phyloP scores from a whole-genome alignment of 2,113 vertebrate genomes.

The Chrysochloris asiatica region DNA sequence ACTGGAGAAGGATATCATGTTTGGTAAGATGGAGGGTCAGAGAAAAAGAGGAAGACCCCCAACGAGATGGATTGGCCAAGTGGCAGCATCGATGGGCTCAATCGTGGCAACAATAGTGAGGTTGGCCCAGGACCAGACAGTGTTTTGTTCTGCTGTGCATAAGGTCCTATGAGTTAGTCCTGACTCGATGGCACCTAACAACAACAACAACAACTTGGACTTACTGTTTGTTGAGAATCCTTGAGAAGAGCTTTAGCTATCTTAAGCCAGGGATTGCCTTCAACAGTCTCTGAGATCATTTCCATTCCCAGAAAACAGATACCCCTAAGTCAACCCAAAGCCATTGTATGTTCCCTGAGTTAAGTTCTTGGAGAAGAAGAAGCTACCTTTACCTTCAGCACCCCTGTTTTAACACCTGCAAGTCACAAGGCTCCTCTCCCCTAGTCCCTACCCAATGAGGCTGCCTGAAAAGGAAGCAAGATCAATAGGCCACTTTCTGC shows the following conservation, averaged over 20 bases:
- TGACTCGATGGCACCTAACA: too few species aligned
- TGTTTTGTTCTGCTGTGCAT: too few species aligned
- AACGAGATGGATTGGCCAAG: too few species aligned
- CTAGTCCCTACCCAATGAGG: neutral
- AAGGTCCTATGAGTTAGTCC: too few species aligned
- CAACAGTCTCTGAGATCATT: neutral
- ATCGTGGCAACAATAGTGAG: too few species aligned
- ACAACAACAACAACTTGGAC: too few species aligned
- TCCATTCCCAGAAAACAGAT: neutral
- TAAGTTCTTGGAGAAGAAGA: slow-evolving; percentile 24
- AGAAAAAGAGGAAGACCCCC: too few species aligned
- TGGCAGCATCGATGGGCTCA: too few species aligned
- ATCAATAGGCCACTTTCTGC: neutral
- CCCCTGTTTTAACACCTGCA: neutral
- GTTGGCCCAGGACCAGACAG: too few species aligned
- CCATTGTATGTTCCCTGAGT: neutral
- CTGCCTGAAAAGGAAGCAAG: slow-evolving; percentile 33
- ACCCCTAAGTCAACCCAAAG: neutral
- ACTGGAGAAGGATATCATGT: too few species aligned
- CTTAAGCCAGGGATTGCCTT: neutral
- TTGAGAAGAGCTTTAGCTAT: neutral
- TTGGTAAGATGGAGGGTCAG: too few species aligned
- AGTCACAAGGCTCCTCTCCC: neutral
- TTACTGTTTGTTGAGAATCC: neutral
- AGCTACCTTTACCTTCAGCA: neutral